Percentiles rank a stretch among this genome's conserved stretches.
Evolutionary conservation across 1,140 invertebrate species (phyloP).

Genomic region (Heliothis subflexa): DNA sequence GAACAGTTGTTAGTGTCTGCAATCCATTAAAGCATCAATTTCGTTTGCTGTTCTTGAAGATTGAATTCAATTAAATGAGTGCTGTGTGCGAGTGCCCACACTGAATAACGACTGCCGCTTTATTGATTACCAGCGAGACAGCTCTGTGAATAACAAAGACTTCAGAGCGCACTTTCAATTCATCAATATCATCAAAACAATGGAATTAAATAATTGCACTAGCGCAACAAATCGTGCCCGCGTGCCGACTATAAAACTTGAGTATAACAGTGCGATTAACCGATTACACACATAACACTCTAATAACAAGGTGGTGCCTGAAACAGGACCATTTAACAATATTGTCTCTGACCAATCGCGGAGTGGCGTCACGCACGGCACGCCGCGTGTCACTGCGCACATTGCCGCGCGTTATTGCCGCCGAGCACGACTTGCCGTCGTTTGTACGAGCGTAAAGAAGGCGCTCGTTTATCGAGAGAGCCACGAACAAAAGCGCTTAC

Average conservation of each 20-base stretch:
- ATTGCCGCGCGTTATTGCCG: constrained; percentile 56
- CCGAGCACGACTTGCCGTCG: constrained; percentile 58
- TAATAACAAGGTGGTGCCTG: constrained; percentile 64
- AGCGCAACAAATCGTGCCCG: constrained; percentile 68
- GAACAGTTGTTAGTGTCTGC: not conserved
- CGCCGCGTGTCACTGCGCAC: constrained; percentile 51
- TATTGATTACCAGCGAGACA: constrained; percentile 58
- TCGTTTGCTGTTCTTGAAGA: constrained; percentile 19
- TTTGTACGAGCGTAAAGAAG: constrained; percentile 64
- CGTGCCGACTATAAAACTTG: constrained; percentile 63
- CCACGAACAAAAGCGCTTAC: constrained; percentile 79
- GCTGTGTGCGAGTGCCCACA: constrained; percentile 36
- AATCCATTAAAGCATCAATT: constrained; percentile 38
- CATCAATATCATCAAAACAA: constrained; percentile 76
- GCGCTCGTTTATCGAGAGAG: constrained; percentile 72
- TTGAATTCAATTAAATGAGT: constrained; percentile 36
- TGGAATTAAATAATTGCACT: constrained; percentile 64
- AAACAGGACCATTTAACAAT: constrained; percentile 66
- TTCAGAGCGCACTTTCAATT: constrained; percentile 60
- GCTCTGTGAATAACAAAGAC: constrained; percentile 59
- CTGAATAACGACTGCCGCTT: constrained; percentile 54
- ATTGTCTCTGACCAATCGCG: constrained; percentile 74
- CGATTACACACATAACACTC: constrained; percentile 76
- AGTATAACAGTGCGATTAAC: constrained; percentile 61
- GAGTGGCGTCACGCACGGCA: constrained; percentile 10